Conservation (phyloP, 2,888 invertebrate species). For the Heliconius ismenius region DNA sequence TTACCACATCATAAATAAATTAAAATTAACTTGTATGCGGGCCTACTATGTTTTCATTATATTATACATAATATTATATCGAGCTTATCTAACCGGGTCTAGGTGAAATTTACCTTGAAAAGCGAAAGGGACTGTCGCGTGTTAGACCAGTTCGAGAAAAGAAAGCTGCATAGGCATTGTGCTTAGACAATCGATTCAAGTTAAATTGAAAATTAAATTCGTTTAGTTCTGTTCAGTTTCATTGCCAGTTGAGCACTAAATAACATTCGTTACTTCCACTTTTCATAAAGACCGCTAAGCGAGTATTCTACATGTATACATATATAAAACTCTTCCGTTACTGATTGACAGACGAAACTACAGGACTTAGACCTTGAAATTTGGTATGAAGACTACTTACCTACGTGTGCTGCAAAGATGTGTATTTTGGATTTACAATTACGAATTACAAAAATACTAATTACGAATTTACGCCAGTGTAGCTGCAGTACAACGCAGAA, state of each 20-base stretch:
- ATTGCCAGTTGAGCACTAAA: too few relatives aligned
- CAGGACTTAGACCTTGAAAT: too few relatives aligned
- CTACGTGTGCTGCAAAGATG: too few relatives aligned
- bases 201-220: constrained; percentile 10
- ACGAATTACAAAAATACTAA: too few relatives aligned
- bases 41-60: not conserved
- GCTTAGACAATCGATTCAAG: constrained; percentile 24
- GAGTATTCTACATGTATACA: too few relatives aligned
- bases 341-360: too few relatives aligned
- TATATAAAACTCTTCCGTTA: too few relatives aligned
- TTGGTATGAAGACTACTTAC: too few relatives aligned
- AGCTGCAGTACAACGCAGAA: too few relatives aligned
- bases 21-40: not conserved
- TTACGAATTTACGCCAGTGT: too few relatives aligned
- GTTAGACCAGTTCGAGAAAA: constrained; percentile 43
- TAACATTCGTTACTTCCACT: not conserved
- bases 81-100: constrained; percentile 20
- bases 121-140: constrained; percentile 72
- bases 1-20: not conserved
- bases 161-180: constrained; percentile 40
- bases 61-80: not conserved
- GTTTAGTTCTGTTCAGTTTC: not conserved
- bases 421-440: too few relatives aligned
- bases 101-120: constrained; percentile 79
- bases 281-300: not conserved